A percentile compares a stretch with the other conserved stretches of the same genome.
Evolutionary conservation across 2,113 vertebrate genomes (phyloP).

Genomic region (Anas platyrhynchos): DNA sequence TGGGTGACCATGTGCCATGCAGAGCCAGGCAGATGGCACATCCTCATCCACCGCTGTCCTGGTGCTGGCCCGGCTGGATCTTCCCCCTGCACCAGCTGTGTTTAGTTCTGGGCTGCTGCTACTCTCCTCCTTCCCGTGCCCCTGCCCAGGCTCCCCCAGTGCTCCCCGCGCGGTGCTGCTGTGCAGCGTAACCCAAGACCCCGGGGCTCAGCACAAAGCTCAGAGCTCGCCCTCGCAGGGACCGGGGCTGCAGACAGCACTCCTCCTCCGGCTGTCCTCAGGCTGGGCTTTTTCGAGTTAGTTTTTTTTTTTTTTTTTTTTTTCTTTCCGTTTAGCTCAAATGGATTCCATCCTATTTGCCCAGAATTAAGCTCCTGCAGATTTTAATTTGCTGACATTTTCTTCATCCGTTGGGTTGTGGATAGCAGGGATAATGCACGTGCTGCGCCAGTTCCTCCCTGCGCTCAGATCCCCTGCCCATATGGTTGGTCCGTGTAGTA

Average conservation of each 20-base stretch:
- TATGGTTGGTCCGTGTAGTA: not conserved
- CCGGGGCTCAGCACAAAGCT: not conserved
- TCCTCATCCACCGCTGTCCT: not conserved
- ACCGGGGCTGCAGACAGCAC: not conserved
- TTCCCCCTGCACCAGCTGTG: not conserved
- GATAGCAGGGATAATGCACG: constrained; percentile 66
- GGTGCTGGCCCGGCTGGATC: constrained; percentile 11
- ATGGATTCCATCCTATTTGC: constrained; percentile 69
- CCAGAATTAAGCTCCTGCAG: constrained; percentile 63
- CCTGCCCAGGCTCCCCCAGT: not conserved
- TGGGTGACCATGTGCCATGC: not conserved
- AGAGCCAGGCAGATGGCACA: not conserved
- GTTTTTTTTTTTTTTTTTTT: too few species aligned
- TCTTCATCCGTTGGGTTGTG: constrained; percentile 72
- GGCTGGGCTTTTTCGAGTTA: not conserved
- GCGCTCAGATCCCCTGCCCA: constrained; percentile 28
- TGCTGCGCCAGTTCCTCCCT: constrained; percentile 43
- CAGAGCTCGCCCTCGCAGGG: not conserved
- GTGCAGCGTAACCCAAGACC: not conserved
- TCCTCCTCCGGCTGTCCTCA: not conserved
- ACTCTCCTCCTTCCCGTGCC: not conserved
- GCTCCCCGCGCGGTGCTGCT: not conserved
- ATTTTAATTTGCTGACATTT: constrained; percentile 68
- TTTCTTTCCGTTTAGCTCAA: not conserved
- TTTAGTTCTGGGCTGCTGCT: constrained; percentile 16